Percentiles rank a stretch among this genome's conserved stretches.
Evolutionary conservation across 2,888 invertebrate genomes (phyloP).

Genomic region (Phasia obesa): DNA sequence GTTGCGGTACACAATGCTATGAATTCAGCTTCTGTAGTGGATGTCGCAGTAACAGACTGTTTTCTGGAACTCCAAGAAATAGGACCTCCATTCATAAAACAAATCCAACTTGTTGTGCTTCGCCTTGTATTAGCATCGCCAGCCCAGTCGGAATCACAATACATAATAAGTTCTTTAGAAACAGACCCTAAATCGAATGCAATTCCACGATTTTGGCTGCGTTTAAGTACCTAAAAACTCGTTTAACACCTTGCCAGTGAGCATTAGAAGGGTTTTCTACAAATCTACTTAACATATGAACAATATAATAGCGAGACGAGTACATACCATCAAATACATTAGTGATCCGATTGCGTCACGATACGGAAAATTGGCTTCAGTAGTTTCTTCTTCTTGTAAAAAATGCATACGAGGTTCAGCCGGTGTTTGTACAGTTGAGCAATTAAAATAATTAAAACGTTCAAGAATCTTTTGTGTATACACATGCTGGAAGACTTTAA

Average conservation of each 20-base stretch:
- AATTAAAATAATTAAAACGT: conserved; percentile 46
- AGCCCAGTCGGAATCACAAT: conserved; percentile 12
- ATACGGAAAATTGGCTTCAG: conserved; percentile 20
- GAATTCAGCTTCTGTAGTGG: conserved; percentile 37
- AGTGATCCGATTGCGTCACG: conserved; percentile 42
- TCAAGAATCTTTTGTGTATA: conserved; percentile 14
- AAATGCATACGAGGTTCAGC: conserved; percentile 19
- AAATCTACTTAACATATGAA: too few species aligned
- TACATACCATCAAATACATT: conserved; percentile 23
- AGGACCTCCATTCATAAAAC: conserved; percentile 32
- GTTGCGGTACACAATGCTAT: conserved; percentile 29
- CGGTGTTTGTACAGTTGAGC: conserved; percentile 34
- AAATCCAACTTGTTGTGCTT: too few species aligned
- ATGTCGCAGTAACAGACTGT: conserved; percentile 40
- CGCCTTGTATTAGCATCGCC: too few species aligned
- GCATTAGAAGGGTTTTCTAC: too few species aligned
- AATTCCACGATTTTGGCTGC: too few species aligned
- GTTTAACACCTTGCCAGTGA: too few species aligned
- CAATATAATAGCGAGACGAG: conserved; percentile 20
- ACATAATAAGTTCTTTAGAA: conserved; percentile 1
- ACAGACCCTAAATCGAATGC: too few species aligned
- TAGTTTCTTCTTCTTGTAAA: neutral
- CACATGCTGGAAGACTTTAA: conserved; percentile 42
- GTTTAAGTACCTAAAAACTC: too few species aligned
- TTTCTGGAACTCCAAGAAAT: conserved; percentile 4